Evolutionary conservation across 2,888 invertebrate species (phyloP), one percentile per base, ranked within the genome.

Genomic region (Drosophila limbata): DNA sequence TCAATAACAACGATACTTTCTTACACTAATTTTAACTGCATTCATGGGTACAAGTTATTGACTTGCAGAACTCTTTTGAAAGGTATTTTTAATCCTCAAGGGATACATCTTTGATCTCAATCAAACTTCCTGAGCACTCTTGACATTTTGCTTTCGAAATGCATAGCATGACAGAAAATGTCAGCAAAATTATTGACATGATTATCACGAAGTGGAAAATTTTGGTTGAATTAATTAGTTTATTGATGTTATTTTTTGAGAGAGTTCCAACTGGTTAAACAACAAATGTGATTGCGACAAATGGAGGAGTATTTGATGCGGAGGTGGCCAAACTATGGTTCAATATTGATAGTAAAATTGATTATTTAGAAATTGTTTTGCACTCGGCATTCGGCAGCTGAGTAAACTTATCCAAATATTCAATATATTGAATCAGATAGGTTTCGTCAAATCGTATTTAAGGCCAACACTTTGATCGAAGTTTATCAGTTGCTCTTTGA

Each of bases 261-360:
- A 47, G 13, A 47, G 17, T 17, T 40, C 8, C 42, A 70, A 42
- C 69, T 69, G 69, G 15, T 6, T 33, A 57, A 69, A 70, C 31
- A 63, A 3, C 1, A 11, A 40, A n/a, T 11, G 17, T 11, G 17
- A 15, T 19, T 37, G 21, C 28, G 25, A 8, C 28, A 11, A 28
- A 11, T 47, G 47, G 28, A 15, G 11, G 15, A 11, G 8, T 28
- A 28, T 28, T 2, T 2, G 6, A 2, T 33, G 8, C 8, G 13
- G 13, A n/a, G 25, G 15, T 15, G 9, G 4, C 0, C n/a, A 15
- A 15, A 56, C 37, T 37, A 28, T 10, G 19, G 6, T 50, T 9
- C 3, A 11, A 48, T 13, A 9, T 48, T 17, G 11, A 47, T 47
- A 44, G 17, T 50, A 35, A 19, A 42, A 60, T 21, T 19, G 4